These are phyloP conservation scores for Porites rus DNA, from an alignment of 92 coral and sea anemone genomes.

Conservation along the genomic window DNA sequence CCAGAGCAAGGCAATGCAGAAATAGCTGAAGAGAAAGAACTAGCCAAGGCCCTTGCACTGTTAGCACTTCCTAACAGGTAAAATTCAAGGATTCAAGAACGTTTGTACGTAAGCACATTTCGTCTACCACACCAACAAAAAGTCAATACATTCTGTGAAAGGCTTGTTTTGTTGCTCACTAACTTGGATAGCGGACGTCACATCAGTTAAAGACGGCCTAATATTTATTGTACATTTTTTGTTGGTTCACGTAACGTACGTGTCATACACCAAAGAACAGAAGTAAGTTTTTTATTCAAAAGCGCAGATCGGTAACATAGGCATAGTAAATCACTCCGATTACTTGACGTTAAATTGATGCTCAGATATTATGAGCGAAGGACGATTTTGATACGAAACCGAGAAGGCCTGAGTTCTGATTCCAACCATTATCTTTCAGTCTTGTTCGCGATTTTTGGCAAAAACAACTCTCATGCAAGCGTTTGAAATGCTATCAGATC, in stretches of 20 bases:
- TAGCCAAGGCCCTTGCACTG: conserved; percentile 84
- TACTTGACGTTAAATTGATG: background rate
- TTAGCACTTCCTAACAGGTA: conserved; percentile 79
- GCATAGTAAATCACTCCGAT: background rate
- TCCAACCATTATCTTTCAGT: too few relatives aligned
- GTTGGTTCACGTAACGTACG: too few relatives aligned
- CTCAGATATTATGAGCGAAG: background rate
- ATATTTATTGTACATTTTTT: too few relatives aligned
- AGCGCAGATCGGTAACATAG: background rate
- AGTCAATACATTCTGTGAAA: background rate
- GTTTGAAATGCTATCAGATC: too few relatives aligned
- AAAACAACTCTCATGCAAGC: too few relatives aligned
- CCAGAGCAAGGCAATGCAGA: conserved; percentile 61
- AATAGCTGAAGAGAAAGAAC: conserved; percentile 77
- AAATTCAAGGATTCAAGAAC: background rate
- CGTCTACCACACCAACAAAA: background rate
- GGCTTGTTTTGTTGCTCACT: background rate
- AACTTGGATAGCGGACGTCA: background rate
- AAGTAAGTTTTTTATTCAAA: background rate
- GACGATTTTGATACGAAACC: too few relatives aligned
- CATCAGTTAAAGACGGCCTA: too few relatives aligned
- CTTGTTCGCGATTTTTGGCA: too few relatives aligned
- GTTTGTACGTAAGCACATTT: background rate
- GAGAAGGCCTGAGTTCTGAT: too few relatives aligned
- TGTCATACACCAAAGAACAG: background rate